Evolutionary conservation across 1,140 invertebrate genomes (phyloP).

Genomic region (Brachionus plicatilis): DNA sequence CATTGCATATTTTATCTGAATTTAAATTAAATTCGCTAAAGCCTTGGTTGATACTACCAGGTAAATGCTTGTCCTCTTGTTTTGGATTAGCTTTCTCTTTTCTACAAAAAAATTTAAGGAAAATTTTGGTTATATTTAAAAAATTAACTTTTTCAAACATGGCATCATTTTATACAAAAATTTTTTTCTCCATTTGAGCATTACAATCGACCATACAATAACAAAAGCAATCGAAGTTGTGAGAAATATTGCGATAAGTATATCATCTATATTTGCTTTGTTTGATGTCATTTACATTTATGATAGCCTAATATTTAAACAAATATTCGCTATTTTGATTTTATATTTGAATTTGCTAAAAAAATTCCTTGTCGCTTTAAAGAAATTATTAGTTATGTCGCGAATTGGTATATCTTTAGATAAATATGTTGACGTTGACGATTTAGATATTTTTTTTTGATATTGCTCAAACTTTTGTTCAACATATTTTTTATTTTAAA

Average conservation of each 20-base stretch:
- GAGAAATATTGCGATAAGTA: conserved; percentile 29
- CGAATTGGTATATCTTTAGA: conserved; percentile 20
- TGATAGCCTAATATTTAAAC: background rate
- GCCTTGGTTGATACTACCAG: background rate
- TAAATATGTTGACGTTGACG: conserved; percentile 34
- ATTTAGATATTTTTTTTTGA: conserved; percentile 11
- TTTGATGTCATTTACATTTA: conserved; percentile 33
- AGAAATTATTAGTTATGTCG: background rate
- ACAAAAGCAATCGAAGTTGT: conserved; percentile 1
- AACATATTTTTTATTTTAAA: conserved; percentile 20
- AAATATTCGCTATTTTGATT: background rate
- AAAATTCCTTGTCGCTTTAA: background rate
- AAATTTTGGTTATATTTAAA: background rate
- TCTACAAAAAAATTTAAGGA: background rate
- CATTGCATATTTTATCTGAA: background rate
- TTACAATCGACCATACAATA: background rate
- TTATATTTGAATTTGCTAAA: background rate
- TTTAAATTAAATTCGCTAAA: background rate
- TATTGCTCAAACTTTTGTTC: conserved; percentile 17
- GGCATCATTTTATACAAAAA: conserved; percentile 15
- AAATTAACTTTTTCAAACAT: background rate
- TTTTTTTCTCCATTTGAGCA: conserved; percentile 38
- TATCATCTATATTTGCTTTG: conserved; percentile 24
- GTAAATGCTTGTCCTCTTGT: background rate
- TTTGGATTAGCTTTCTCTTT: background rate